These are phyloP conservation scores for Halocaridina rubra DNA, from an alignment of 2,888 invertebrate species.

Conservation along the genomic window DNA sequence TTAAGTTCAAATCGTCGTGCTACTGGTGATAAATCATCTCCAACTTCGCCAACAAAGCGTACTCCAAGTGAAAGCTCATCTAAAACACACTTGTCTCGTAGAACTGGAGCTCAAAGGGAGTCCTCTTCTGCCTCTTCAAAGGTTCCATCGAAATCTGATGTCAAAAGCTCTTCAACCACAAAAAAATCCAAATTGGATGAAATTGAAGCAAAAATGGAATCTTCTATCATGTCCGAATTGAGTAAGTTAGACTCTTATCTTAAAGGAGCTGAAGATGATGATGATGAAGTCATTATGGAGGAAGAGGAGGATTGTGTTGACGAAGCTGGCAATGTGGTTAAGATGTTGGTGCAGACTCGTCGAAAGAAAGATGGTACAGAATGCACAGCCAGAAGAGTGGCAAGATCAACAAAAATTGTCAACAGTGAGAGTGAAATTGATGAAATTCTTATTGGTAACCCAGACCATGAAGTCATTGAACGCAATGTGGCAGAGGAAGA, in stretches of 20 bases:
- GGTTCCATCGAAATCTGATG: slow-evolving; percentile 40
- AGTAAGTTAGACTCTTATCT: slow-evolving; percentile 71
- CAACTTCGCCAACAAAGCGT: slow-evolving; percentile 49
- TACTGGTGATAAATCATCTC: slow-evolving; percentile 36
- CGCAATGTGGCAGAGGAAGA: slow-evolving; percentile 59
- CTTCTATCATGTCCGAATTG: slow-evolving; percentile 76
- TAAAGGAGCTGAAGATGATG: slow-evolving; percentile 19
- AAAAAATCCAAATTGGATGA: slow-evolving; percentile 69
- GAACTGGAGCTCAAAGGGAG: slow-evolving; percentile 47
- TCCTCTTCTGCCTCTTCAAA: slow-evolving; percentile 33
- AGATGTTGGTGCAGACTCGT: slow-evolving; percentile 59
- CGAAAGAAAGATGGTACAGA: slow-evolving; percentile 62
- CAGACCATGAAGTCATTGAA: slow-evolving; percentile 61
- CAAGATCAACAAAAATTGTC: slow-evolving; percentile 56
- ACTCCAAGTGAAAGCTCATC: slow-evolving; percentile 37
- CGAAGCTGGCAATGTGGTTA: slow-evolving; percentile 60
- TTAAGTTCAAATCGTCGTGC: slow-evolving; percentile 13
- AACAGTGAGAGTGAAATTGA: slow-evolving; percentile 59
- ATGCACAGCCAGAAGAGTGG: slow-evolving; percentile 57
- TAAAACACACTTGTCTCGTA: slow-evolving; percentile 18
- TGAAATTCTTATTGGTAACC: slow-evolving; percentile 63
- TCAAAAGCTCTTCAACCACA: slow-evolving; percentile 68
- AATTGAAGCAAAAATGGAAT: slow-evolving; percentile 72
- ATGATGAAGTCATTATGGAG: slow-evolving; percentile 57
- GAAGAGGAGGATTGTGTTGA: slow-evolving; percentile 64